Evolutionary conservation across 2,888 invertebrate species (phyloP).

Genomic region (Drosophila fulvimacula): DNA sequence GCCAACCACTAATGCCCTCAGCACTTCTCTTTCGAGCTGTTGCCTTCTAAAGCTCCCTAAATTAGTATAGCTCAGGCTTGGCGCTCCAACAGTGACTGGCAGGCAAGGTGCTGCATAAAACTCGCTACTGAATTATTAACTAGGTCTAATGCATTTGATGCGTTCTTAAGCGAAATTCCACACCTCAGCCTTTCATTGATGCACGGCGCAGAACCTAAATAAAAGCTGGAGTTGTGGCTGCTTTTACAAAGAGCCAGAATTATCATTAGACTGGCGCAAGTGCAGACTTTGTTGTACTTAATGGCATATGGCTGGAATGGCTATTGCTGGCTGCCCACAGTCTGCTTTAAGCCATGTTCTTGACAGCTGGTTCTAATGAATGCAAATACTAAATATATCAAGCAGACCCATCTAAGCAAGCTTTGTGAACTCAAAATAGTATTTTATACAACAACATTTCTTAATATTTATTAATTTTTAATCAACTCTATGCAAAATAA

Average conservation of each 20-base stretch:
- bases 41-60: conserved; percentile 41
- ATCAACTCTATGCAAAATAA: not conserved
- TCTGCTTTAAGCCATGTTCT: not conserved
- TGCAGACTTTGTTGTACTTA: conserved; percentile 11
- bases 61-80: conserved; percentile 47
- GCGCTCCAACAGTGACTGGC: conserved; percentile 10
- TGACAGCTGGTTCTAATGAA: no score
- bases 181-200: conserved; percentile 55
- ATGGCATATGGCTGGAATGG: no score
- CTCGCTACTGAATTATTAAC: conserved; percentile 68
- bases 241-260: conserved; percentile 49
- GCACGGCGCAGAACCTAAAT: conserved; percentile 37
- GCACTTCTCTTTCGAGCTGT: conserved; percentile 37
- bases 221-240: conserved; percentile 53
- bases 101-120: conserved; percentile 41
- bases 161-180: conserved; percentile 50
- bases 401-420: no score
- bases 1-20: conserved; percentile 34
- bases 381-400: not conserved
- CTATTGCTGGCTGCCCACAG: not conserved
- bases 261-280: conserved; percentile 6
- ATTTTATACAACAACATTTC: no score
- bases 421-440: no score
- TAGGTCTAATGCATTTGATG: conserved; percentile 74
- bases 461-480: no score